phyloP scores from a whole-genome alignment of 2,113 vertebrate genomes.

The Tenrec ecaudatus region DNA sequence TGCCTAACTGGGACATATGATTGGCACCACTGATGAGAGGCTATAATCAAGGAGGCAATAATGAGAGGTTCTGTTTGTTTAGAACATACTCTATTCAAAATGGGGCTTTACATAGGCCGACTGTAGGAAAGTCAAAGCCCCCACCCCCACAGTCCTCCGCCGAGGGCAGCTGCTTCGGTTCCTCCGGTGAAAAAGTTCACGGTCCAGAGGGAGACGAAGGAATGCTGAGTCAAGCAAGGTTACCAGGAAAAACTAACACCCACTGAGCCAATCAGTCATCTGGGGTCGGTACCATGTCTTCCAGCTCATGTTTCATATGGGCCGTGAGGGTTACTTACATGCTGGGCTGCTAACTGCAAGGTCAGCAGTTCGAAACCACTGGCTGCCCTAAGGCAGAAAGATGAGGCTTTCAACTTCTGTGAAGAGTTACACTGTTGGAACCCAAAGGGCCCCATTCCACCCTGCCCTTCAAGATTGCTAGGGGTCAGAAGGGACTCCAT shows the following conservation, averaged over 20 bases:
- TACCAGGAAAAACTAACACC: background rate
- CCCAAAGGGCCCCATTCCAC: too few relatives aligned
- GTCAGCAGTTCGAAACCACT: too few relatives aligned
- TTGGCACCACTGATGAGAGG: background rate
- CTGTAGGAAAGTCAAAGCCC: background rate
- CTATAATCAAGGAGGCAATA: background rate
- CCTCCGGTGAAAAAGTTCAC: background rate
- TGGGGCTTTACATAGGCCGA: background rate
- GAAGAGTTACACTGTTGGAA: too few relatives aligned
- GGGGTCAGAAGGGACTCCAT: too few relatives aligned
- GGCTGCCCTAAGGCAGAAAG: too few relatives aligned
- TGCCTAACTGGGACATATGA: background rate
- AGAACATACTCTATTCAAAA: background rate
- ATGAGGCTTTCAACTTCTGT: too few relatives aligned
- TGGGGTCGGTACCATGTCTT: background rate
- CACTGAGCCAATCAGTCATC: constrained; percentile 4
- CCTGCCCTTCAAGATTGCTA: too few relatives aligned
- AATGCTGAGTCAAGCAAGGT: background rate
- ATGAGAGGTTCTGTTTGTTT: background rate
- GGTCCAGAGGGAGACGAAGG: background rate
- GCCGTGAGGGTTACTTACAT: background rate
- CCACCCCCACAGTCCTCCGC: background rate
- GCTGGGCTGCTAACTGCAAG: too few relatives aligned
- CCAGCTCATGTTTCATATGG: background rate
- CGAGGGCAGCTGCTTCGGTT: background rate